A percentile compares a stretch with the other conserved stretches of the same genome.
Conservation (phyloP, 2,113 vertebrate genomes). For the Oreotrochilus melanogaster region DNA sequence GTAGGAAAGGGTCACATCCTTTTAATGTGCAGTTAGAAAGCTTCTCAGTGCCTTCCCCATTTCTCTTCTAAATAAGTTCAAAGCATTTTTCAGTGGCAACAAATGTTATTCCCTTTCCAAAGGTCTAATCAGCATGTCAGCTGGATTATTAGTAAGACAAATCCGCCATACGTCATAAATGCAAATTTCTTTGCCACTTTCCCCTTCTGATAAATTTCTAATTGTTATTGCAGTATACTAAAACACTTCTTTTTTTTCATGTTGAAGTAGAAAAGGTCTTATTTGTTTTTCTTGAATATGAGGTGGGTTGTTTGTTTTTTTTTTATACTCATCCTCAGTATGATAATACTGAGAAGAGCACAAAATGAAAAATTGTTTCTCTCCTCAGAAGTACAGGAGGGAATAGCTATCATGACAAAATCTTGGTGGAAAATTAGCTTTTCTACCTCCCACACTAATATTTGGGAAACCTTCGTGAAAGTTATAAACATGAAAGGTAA, state of each 20-base stretch:
- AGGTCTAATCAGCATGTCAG: neutral
- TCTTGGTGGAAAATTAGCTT: slow-evolving; percentile 53
- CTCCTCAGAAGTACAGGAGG: slow-evolving; percentile 28
- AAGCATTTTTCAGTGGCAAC: neutral
- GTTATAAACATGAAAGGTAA: neutral
- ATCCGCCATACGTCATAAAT: neutral
- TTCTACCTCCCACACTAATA: slow-evolving; percentile 38
- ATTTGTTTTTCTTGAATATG: slow-evolving; percentile 16
- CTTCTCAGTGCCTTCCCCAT: neutral
- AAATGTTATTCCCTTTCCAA: neutral
- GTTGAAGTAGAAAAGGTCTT: slow-evolving; percentile 19
- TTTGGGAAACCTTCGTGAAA: slow-evolving; percentile 52
- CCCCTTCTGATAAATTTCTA: neutral
- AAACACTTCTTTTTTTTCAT: neutral
- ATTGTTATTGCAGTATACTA: neutral
- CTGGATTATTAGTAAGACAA: slow-evolving; percentile 12
- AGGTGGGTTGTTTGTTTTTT: neutral
- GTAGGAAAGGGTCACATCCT: neutral
- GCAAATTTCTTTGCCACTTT: neutral
- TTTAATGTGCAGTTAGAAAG: neutral
- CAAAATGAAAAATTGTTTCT: slow-evolving; percentile 39
- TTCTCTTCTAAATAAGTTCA: neutral
- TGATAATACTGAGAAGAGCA: slow-evolving; percentile 1
- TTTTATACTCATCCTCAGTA: neutral
- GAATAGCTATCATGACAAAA: slow-evolving; percentile 49